phyloP scores from a whole-genome alignment of 2,113 vertebrate species.

The Boulengeromyrus knoepffleri region DNA sequence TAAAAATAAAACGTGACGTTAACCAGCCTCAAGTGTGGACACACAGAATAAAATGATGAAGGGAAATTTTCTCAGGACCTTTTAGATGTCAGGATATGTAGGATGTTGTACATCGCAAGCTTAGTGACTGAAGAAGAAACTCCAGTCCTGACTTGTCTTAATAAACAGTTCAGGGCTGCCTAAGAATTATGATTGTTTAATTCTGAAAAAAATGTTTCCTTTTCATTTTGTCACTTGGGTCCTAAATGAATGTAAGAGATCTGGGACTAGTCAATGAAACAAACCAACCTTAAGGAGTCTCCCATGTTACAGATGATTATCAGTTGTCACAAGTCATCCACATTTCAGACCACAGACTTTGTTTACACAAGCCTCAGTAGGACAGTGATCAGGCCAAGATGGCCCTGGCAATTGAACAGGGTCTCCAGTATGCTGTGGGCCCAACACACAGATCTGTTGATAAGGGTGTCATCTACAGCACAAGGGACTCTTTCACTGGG shows the following conservation, averaged over 20 bases:
- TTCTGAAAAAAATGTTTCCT: background rate
- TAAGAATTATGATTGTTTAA: background rate
- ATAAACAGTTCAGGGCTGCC: background rate
- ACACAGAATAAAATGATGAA: background rate
- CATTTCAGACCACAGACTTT: background rate
- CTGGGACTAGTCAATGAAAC: background rate
- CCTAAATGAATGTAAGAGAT: background rate
- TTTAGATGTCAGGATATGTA: background rate
- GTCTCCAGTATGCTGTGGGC: background rate
- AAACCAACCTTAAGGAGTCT: background rate
- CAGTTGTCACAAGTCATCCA: background rate
- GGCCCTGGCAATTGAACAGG: background rate
- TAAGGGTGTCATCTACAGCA: constrained; percentile 15
- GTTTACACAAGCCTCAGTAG: background rate
- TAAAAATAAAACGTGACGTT: constrained; percentile 5
- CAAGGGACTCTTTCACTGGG: constrained; percentile 13
- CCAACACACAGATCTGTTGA: constrained; percentile 10
- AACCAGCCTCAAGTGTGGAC: background rate
- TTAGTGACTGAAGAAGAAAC: background rate
- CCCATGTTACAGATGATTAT: background rate
- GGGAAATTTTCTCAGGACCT: background rate
- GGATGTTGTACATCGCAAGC: background rate
- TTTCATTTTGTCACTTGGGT: background rate
- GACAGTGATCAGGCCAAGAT: background rate
- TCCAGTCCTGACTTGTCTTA: background rate